These are phyloP conservation scores for Hirtodrosophila histrioides DNA, from an alignment of 2,888 invertebrate genomes.

Conservation along the genomic window DNA sequence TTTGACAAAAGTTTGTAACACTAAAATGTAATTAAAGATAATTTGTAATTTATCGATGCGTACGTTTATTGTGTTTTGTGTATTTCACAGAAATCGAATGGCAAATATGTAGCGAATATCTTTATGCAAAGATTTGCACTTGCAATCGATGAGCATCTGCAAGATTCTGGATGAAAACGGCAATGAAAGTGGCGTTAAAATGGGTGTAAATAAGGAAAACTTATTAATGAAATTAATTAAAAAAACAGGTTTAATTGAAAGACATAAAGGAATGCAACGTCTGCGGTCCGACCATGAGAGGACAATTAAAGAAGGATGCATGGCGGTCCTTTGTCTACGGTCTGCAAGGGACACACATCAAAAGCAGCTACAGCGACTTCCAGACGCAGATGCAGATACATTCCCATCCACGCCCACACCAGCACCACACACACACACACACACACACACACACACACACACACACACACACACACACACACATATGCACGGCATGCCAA, in stretches of 20 bases:
- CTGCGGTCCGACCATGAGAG: slow-evolving; percentile 32
- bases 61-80: too few relatives aligned
- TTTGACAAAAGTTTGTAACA: too few relatives aligned
- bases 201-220: slow-evolving; percentile 56
- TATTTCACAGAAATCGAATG: too few relatives aligned
- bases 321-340: slow-evolving; percentile 40
- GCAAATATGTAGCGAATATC: too few relatives aligned
- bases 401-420: slow-evolving; percentile 9
- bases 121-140: neutral
- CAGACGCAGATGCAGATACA: slow-evolving; percentile 42
- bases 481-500: slow-evolving; percentile 11
- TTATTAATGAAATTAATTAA: slow-evolving; percentile 76
- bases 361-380: slow-evolving; percentile 58
- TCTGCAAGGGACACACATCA: slow-evolving; percentile 61
- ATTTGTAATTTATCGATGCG: too few relatives aligned
- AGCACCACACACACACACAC: slow-evolving; percentile 14
- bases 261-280: slow-evolving; percentile 26
- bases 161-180: slow-evolving; percentile 1
- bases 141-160: neutral
- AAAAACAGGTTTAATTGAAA: slow-evolving; percentile 71
- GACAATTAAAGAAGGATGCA: slow-evolving; percentile 73
- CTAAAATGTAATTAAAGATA: too few relatives aligned
- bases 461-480: slow-evolving; percentile 10
- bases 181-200: neutral
- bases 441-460: slow-evolving; percentile 19